These are phyloP conservation scores for Sanderia malayensis DNA, from an alignment of 30 jellyfish, hydroid and myxozoan genomes.

Conservation along the genomic window DNA sequence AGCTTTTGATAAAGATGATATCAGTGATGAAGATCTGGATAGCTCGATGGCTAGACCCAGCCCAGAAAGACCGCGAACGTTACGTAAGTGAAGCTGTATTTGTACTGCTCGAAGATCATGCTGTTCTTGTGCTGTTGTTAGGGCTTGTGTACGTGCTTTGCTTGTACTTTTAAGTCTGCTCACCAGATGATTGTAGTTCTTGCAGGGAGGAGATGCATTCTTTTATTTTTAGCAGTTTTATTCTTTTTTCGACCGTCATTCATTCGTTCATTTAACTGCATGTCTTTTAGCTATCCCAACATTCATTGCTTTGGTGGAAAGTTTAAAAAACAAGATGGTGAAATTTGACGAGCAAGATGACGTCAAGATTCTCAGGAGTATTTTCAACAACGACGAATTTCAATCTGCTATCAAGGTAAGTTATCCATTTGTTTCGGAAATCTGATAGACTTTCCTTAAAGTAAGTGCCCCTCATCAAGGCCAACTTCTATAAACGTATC, in stretches of 20 bases:
- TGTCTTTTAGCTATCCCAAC: slow-evolving; percentile 73
- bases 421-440: background rate
- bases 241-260: too few relatives aligned
- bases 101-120: too few relatives aligned
- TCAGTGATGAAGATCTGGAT: slow-evolving; percentile 65
- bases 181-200: too few relatives aligned
- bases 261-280: too few relatives aligned
- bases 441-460: too few relatives aligned
- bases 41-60: slow-evolving; percentile 65
- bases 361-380: slow-evolving; percentile 35
- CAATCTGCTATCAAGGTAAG: slow-evolving; percentile 81
- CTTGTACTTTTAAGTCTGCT: too few relatives aligned
- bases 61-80: slow-evolving; percentile 55
- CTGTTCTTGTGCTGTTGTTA: too few relatives aligned
- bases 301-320: slow-evolving; percentile 83
- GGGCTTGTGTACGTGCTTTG: too few relatives aligned
- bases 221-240: too few relatives aligned
- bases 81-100: slow-evolving; percentile 23
- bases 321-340: slow-evolving; percentile 54
- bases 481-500: too few relatives aligned
- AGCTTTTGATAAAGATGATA: slow-evolving; percentile 87
- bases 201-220: too few relatives aligned
- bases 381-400: slow-evolving; percentile 70
- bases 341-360: slow-evolving; percentile 73
- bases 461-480: too few relatives aligned